Base-by-base conservation (phyloP, 2,113 vertebrate genomes). In the Numenius arquata region DNA sequence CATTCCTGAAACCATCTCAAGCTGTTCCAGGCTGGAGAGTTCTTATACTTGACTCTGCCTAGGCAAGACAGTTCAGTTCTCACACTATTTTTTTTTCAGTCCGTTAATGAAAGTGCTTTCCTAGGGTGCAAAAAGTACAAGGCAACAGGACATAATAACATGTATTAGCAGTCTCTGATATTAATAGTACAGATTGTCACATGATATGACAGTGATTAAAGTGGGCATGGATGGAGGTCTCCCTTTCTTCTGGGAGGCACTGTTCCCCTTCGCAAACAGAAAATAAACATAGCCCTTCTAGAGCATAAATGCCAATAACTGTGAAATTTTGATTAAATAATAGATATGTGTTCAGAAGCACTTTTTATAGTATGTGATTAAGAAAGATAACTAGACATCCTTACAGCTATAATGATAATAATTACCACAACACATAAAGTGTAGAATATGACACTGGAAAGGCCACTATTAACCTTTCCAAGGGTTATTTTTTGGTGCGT, bases 301-400 rank as follows among this genome's bases (percentile, higher is more conserved):
- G 98, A 98, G 97, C 97, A 96, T 97, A 97, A 98, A 98, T 97
- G 98, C 97, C 98, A 98, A 98, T 98, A 98, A 99, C 98, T 98
- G 98, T 98, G 98, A 99, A 98, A 98, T 98, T 99, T 99, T 99
- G 99, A 99, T 99, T 99, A 99, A 99, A 99, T 99, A 99, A 99
- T 99, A 99, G 99, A 99, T 99, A 99, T 99, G 98, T 99, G 99
- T 99, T 99, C 98, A 98, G 98, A 97, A 98, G 98, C 97, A 96
- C 97, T 98, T 98, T 98, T 98, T 98, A 98, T 97, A 98, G 98
- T 96, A 97, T 99, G 99, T 99, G 99, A 99, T 99, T 99, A 99
- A 98, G 97, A 98, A 98, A 98, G 99, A 99, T 99, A 99, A 99
- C 98, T 98, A 99, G 98, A 99, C 98, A 98, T 99, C 98, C 98